Evolutionary conservation across 1,140 invertebrate species (phyloP).

Genomic region (Drosophila ambigua): DNA sequence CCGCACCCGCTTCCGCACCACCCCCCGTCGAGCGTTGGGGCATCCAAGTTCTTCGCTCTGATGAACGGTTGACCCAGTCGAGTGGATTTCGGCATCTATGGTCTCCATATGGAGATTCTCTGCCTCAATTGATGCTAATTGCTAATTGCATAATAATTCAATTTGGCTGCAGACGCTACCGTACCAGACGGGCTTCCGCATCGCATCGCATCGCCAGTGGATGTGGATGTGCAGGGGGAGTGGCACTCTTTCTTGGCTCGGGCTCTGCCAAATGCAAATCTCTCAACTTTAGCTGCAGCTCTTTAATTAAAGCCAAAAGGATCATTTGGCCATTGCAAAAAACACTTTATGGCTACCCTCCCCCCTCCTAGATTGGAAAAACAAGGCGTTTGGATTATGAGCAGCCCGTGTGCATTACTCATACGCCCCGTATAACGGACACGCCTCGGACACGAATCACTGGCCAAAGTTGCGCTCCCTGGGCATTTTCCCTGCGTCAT

Average conservation of each 20-base stretch:
- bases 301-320: constrained; percentile 71
- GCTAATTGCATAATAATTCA: constrained; percentile 82
- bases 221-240: not conserved
- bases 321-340: constrained; percentile 54
- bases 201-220: constrained; percentile 26
- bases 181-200: constrained; percentile 52
- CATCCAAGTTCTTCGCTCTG: constrained; percentile 1
- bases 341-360: constrained; percentile 20
- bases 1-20: no score
- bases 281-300: constrained; percentile 31
- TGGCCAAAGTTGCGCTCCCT: constrained; percentile 21
- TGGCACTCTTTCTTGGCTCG: constrained; percentile 1
- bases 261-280: constrained; percentile 17
- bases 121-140: constrained; percentile 81
- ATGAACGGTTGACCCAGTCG: constrained; percentile 73
- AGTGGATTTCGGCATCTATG: constrained; percentile 48
- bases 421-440: constrained; percentile 61
- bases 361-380: no score
- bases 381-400: constrained; percentile 52
- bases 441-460: constrained; percentile 36
- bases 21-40: constrained; percentile 14
- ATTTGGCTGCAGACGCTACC: constrained; percentile 28
- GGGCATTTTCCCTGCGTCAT: constrained; percentile 36
- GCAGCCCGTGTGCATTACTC: constrained; percentile 64
- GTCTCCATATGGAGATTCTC: constrained; percentile 5